A percentile compares a stretch with the other conserved stretches of the same genome.
phyloP scores from a whole-genome alignment of 1,140 invertebrate species.

The Hyphantria cunea region DNA sequence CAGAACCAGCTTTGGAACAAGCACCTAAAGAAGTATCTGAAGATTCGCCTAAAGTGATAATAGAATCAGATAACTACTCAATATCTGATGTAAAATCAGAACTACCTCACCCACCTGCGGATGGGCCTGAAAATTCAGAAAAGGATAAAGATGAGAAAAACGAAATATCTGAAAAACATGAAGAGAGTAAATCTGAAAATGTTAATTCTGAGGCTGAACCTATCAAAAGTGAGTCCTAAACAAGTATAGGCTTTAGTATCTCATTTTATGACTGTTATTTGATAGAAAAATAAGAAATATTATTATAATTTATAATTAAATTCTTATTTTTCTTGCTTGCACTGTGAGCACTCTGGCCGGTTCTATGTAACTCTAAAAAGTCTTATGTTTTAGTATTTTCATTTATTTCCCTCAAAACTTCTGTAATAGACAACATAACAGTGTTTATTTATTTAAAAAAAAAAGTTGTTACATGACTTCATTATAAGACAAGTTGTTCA shows the following conservation, averaged over 20 bases:
- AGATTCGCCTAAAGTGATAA: constrained; percentile 35
- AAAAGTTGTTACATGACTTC: too few species aligned
- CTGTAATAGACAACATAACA: too few species aligned
- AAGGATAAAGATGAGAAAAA: constrained; percentile 26
- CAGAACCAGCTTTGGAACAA: constrained; percentile 32
- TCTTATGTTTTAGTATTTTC: too few species aligned
- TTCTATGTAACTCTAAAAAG: too few species aligned
- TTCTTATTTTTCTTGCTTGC: too few species aligned
- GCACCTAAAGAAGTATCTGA: constrained; percentile 25
- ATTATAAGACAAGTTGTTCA: too few species aligned
- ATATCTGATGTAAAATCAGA: constrained; percentile 74
- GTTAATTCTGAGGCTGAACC: constrained; percentile 5
- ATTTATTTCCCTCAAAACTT: too few species aligned
- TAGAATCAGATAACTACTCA: constrained; percentile 69
- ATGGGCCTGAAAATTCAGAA: constrained; percentile 21
- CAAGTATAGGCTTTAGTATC: too few species aligned
- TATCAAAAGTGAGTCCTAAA: constrained; percentile 13
- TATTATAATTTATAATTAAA: too few species aligned
- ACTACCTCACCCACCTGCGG: constrained; percentile 46
- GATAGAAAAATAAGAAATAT: constrained; percentile 23
- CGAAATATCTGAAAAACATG: constrained; percentile 34
- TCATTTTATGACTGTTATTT: constrained; percentile 33
- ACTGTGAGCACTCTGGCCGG: too few species aligned
- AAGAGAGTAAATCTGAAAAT: constrained; percentile 34
- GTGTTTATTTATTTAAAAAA: too few species aligned